These are phyloP conservation scores for Apus apus DNA, from an alignment of 2,113 vertebrate species.

Conservation along the genomic window DNA sequence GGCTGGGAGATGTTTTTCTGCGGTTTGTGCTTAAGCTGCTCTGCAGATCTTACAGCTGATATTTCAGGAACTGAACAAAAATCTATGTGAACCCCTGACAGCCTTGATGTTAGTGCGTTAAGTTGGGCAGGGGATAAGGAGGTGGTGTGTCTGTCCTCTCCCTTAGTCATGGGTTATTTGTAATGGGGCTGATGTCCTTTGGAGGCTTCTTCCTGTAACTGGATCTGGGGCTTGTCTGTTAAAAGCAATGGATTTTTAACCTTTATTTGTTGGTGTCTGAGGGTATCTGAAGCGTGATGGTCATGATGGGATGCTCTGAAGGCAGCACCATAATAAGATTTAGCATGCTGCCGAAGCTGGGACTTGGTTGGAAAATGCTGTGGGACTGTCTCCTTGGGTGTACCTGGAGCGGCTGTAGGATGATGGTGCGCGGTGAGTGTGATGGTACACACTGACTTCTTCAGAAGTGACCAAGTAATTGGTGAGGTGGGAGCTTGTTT, in stretches of 20 bases:
- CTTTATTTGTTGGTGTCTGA: neutral
- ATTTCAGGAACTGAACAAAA: neutral
- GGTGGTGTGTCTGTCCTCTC: neutral
- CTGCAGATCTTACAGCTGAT: neutral
- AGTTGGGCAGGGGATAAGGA: neutral
- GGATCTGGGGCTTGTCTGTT: neutral
- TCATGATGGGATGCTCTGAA: neutral
- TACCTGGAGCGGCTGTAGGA: neutral
- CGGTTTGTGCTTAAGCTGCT: neutral
- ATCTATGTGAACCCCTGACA: rapidly evolving
- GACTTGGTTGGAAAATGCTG: neutral
- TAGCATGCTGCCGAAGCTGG: neutral
- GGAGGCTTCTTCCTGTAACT: neutral
- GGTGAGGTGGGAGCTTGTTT: neutral
- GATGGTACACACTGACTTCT: neutral
- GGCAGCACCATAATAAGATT: neutral
- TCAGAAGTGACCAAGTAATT: neutral
- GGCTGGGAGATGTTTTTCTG: neutral
- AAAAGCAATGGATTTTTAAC: neutral
- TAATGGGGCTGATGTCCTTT: neutral
- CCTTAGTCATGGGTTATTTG: neutral
- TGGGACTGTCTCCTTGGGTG: neutral
- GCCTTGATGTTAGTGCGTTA: neutral
- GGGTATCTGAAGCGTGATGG: neutral
- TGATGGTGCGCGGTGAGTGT: rapidly evolving